Conservation (phyloP, 1,140 invertebrate species). For the Catajapyx aquilonaris region DNA sequence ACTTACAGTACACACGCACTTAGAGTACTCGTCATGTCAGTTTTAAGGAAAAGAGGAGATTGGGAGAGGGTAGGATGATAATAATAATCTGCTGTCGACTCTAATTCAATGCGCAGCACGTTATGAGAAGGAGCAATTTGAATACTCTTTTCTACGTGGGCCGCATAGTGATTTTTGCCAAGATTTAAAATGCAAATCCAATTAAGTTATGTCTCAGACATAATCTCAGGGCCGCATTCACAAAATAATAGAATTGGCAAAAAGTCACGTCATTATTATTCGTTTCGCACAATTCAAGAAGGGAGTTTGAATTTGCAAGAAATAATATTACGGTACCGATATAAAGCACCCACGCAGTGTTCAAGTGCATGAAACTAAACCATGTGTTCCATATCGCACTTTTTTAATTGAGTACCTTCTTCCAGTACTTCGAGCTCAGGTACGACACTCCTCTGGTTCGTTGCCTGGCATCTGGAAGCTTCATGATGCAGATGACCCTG, state of each 20-base stretch:
- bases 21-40: not conserved
- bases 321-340: too few relatives aligned
- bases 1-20: too few relatives aligned
- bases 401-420: constrained; percentile 1
- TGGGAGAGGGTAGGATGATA: too few relatives aligned
- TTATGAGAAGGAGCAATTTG: too few relatives aligned
- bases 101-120: too few relatives aligned
- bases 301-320: too few relatives aligned
- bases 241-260: not conserved
- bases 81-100: too few relatives aligned
- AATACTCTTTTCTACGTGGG: too few relatives aligned
- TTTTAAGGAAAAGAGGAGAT: not conserved
- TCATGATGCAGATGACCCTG: constrained; percentile 8
- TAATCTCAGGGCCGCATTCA: not conserved
- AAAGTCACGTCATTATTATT: not conserved
- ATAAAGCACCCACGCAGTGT: not conserved
- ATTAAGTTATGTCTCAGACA: too few relatives aligned
- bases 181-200: too few relatives aligned
- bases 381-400: not conserved
- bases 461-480: constrained; percentile 7
- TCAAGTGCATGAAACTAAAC: not conserved
- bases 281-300: not conserved
- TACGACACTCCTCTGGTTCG: constrained; percentile 11
- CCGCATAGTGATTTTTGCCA: too few relatives aligned
- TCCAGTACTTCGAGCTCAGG: constrained; percentile 13